These are phyloP conservation scores for Drosophila willistoni DNA, from an alignment of 1,140 invertebrate genomes.

Conservation along the genomic window DNA sequence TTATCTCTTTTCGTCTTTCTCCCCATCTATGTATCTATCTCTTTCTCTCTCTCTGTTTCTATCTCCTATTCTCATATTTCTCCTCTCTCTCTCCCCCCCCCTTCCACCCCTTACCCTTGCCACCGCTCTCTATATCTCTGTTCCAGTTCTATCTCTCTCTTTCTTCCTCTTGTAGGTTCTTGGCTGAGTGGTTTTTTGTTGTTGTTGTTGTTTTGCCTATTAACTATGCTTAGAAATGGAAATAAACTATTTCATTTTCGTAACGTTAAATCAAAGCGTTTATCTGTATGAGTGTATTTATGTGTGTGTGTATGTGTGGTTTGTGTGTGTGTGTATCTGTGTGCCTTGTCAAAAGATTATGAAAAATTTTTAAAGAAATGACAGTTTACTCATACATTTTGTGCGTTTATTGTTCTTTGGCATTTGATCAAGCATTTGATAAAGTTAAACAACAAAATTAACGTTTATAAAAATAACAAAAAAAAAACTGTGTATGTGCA, in stretches of 20 bases:
- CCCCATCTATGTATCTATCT: slow-evolving; percentile 33
- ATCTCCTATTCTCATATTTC: slow-evolving; percentile 34
- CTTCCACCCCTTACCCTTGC: neutral
- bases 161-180: slow-evolving; percentile 35
- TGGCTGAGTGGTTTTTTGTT: slow-evolving; percentile 35
- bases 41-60: slow-evolving; percentile 19
- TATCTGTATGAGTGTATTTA: slow-evolving; percentile 29
- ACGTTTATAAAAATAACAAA: slow-evolving; percentile 22
- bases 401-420: slow-evolving; percentile 65
- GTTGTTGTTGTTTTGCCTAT: slow-evolving; percentile 62
- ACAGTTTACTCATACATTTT: slow-evolving; percentile 9
- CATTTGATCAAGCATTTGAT: slow-evolving; percentile 72
- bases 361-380: slow-evolving; percentile 12
- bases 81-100: too few species aligned
- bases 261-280: slow-evolving; percentile 78
- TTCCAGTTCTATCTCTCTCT: slow-evolving; percentile 23
- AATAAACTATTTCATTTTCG: slow-evolving; percentile 60
- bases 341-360: neutral
- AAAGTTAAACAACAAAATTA: slow-evolving; percentile 53
- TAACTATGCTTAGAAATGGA: slow-evolving; percentile 67
- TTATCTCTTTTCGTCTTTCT: slow-evolving; percentile 15
- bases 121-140: neutral
- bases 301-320: slow-evolving; percentile 4
- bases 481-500: slow-evolving; percentile 13
- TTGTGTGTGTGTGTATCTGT: neutral